A percentile compares a stretch with the other conserved stretches of the same genome.
Evolutionary conservation across 2,888 invertebrate genomes (phyloP).

Genomic region (Mechanitis mazaeus): DNA sequence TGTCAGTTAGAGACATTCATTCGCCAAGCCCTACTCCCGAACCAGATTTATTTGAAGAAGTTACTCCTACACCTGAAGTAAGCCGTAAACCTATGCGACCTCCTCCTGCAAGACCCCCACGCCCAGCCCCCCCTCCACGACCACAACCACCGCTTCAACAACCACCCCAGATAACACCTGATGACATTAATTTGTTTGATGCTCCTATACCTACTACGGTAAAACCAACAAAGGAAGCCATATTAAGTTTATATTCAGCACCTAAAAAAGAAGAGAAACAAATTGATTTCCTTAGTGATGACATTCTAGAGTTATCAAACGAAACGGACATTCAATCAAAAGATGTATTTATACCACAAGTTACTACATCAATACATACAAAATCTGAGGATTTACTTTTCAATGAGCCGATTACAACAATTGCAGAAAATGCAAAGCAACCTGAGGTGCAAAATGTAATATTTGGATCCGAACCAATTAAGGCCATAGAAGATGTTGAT

Average conservation of each 20-base stretch:
- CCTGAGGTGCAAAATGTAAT: constrained; percentile 21
- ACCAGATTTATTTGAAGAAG: constrained; percentile 61
- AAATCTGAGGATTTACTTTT: constrained; percentile 30
- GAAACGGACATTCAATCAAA: constrained; percentile 32
- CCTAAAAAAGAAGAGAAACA: constrained; percentile 65
- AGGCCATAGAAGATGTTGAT: constrained; percentile 20
- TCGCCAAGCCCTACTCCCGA: constrained; percentile 90
- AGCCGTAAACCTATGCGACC: constrained; percentile 59
- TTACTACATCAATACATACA: constrained; percentile 31
- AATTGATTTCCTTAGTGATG: constrained; percentile 77
- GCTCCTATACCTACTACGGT: constrained; percentile 69
- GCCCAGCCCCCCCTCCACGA: constrained; percentile 65
- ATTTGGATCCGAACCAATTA: constrained; percentile 11
- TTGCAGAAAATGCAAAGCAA: constrained; percentile 28
- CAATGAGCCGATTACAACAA: constrained; percentile 20
- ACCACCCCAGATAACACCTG: constrained; percentile 35
- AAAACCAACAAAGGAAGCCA: constrained; percentile 77
- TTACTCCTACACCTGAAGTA: constrained; percentile 53
- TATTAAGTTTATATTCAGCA: constrained; percentile 75
- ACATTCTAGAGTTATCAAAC: constrained; percentile 52
- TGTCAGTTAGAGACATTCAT: constrained; percentile 87
- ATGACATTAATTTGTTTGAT: constrained; percentile 77
- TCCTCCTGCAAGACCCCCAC: constrained; percentile 58
- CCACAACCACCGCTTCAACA: constrained; percentile 63
- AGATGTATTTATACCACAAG: constrained; percentile 40